Base-by-base conservation (phyloP, 2,113 vertebrate species). In the Cyanocitta stelleri region DNA sequence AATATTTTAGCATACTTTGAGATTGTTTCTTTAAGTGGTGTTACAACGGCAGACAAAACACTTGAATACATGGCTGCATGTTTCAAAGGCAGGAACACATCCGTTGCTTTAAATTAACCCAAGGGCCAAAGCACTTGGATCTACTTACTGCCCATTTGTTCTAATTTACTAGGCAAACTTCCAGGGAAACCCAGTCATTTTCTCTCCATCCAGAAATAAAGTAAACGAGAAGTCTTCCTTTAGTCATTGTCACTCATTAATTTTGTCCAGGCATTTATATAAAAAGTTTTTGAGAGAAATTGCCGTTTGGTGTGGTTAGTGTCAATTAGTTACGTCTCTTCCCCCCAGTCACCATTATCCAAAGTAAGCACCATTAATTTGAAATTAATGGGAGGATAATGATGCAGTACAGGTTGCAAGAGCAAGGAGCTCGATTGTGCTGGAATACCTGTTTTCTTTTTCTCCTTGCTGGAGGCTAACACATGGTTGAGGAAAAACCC, bases 311-410 rank as follows among this genome's bases (percentile, higher is more conserved):
- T 71, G 18, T 62, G 71, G 39, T 64, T 56, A 35, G 20, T 39
- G 54, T 55, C 8, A 30, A 49, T 72, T 48, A 22, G 7, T 73
- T 81, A 37, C 0, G 0, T 54, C 10, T 71, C 64, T 78, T 24
- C 27, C 56, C 51, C 15, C n/a, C 8, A 32, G 48, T 72, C 56
- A 72, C 48, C 35, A 75, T 88, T 83, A 72, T 23, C 29, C 52
- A 64, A 94, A 83, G 30, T 67, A 67, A 79, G 33, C 3, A 1
- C 9, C 48, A 72, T 63, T 75, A 59, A 39, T 51, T 72, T 68
- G 67, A 95, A 86, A 80, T 83, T 83, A 73, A 89, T 64, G 27
- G 18, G 44, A 80, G 7, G 21, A 91, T 89, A 75, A 91, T 33
- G 23, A 72, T 55, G 33, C 23, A 58, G 52, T 43, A 71, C 43